Percentiles rank a stretch among this genome's conserved stretches.
phyloP scores from a whole-genome alignment of 2,797 vertebrate species.

The Prionace glauca region DNA sequence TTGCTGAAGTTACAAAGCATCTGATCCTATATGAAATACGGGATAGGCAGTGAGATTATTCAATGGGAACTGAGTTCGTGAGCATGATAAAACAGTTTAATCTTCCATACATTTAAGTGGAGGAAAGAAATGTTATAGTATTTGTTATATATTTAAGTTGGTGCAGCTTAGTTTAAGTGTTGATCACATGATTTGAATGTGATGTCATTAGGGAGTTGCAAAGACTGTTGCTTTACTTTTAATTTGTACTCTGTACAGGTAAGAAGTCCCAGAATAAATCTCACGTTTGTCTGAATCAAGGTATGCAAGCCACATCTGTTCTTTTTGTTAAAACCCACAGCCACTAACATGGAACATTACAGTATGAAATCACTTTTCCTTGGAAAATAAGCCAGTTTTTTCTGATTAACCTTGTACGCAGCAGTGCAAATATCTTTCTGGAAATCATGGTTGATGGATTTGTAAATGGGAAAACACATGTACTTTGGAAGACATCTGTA shows the following conservation, averaged over 20 bases:
- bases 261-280: too few species aligned
- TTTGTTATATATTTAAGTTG: too few species aligned
- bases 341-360: too few species aligned
- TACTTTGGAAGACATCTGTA: neutral
- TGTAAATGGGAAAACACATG: neutral
- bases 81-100: neutral
- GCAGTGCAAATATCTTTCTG: neutral
- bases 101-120: neutral
- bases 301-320: too few species aligned
- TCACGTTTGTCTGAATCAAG: too few species aligned
- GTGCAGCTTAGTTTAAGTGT: too few species aligned
- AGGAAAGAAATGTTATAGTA: neutral
- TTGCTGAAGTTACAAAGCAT: neutral
- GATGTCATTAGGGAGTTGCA: too few species aligned
- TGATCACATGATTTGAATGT: too few species aligned
- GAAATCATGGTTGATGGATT: neutral
- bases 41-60: neutral
- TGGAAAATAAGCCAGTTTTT: neutral
- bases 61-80: neutral
- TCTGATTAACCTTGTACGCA: neutral
- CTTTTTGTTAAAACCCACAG: too few species aligned
- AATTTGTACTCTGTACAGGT: too few species aligned
- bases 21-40: neutral
- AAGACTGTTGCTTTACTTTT: too few species aligned
- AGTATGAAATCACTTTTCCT: neutral